phyloP scores from a whole-genome alignment of 2,888 invertebrate genomes.

The Tenthredo notha region DNA sequence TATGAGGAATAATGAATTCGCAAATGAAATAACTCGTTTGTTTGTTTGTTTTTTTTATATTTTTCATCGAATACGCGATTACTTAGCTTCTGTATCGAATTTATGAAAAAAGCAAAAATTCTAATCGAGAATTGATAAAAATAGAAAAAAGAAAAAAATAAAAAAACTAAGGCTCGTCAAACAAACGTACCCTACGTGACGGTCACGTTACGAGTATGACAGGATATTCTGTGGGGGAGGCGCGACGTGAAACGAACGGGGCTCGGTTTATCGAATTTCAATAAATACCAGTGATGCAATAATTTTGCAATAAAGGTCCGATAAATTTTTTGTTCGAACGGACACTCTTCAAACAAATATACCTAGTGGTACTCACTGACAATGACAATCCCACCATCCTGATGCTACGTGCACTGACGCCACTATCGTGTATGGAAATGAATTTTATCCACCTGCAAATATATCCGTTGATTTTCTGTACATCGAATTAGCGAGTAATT shows the following conservation, averaged over 20 bases:
- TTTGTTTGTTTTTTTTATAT: not conserved
- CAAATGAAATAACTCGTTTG: not conserved
- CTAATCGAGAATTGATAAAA: not conserved
- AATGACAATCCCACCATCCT: not conserved
- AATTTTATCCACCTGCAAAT: too few relatives aligned
- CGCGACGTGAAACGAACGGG: not conserved
- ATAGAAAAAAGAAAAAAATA: not conserved
- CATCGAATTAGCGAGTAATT: too few relatives aligned
- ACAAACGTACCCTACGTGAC: not conserved
- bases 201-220: not conserved
- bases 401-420: too few relatives aligned
- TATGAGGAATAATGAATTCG: not conserved
- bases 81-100: not conserved
- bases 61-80: not conserved
- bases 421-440: too few relatives aligned
- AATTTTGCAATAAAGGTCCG: constrained; percentile 57
- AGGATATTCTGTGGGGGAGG: not conserved
- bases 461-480: too few relatives aligned
- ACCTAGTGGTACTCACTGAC: not conserved
- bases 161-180: not conserved
- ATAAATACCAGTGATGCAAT: constrained; percentile 62
- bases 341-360: constrained; percentile 52
- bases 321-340: constrained; percentile 60
- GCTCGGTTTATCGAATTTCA: constrained; percentile 64
- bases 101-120: not conserved